phyloP scores from a whole-genome alignment of 2,113 vertebrate genomes.

The Hippocampus zosterae region DNA sequence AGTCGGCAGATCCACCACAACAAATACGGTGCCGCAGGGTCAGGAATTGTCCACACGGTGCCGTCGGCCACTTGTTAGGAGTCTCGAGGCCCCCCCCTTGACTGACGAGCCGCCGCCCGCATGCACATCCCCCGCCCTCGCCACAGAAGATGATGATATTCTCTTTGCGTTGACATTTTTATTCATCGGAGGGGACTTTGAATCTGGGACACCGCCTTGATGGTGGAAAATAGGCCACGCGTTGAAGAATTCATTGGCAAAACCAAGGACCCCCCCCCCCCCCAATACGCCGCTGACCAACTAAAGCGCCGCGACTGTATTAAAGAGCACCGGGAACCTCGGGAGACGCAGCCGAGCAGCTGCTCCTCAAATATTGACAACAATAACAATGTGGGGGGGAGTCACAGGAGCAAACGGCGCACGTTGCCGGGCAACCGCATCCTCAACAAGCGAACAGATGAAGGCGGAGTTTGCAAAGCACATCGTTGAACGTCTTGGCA shows the following conservation, averaged over 20 bases:
- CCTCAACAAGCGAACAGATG: constrained; percentile 12
- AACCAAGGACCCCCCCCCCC: background rate
- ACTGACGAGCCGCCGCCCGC: background rate
- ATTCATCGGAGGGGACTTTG: constrained; percentile 52
- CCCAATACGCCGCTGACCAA: background rate
- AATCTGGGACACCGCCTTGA: constrained; percentile 74
- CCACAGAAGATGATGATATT: constrained; percentile 28
- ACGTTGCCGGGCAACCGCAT: constrained; percentile 49
- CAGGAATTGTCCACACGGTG: background rate
- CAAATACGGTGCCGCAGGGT: background rate
- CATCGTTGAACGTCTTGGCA: constrained; percentile 50
- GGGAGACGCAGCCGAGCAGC: constrained; percentile 4
- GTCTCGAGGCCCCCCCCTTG: too few relatives aligned
- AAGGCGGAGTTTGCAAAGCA: constrained; percentile 50
- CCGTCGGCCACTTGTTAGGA: background rate
- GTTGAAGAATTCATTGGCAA: constrained; percentile 17
- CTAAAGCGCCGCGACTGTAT: background rate
- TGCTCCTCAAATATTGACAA: constrained; percentile 17
- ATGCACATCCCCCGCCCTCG: constrained; percentile 21
- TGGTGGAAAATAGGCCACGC: constrained; percentile 67
- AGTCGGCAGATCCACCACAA: background rate
- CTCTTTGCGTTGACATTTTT: constrained; percentile 32
- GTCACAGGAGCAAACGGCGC: constrained; percentile 32
- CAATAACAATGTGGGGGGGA: constrained; percentile 23
- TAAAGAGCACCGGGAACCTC: background rate